phyloP scores from a whole-genome alignment of 2,797 vertebrate species.

The Euphonia xanthogaster region DNA sequence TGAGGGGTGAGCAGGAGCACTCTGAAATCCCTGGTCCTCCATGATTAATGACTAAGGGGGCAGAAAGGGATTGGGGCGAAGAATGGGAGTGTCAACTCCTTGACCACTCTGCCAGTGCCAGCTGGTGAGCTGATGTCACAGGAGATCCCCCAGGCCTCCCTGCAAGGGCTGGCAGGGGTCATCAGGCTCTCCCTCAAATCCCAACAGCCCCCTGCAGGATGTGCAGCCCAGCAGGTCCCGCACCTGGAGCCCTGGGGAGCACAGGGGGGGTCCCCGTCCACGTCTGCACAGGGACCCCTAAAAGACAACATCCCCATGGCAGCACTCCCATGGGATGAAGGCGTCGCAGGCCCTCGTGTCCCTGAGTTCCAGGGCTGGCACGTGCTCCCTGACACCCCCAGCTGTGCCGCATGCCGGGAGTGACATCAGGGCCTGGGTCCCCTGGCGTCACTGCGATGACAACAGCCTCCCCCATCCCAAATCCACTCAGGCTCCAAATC shows the following conservation, averaged over 20 bases:
- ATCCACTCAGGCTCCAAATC: background rate
- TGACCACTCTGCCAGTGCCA: background rate
- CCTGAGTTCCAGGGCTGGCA: background rate
- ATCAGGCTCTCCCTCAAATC: background rate
- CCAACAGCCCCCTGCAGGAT: background rate
- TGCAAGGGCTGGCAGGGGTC: background rate
- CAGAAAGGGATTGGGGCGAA: background rate
- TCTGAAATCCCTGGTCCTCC: background rate
- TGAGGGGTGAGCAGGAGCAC: background rate
- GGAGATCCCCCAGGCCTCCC: background rate
- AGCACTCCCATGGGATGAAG: background rate
- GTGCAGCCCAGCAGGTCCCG: background rate
- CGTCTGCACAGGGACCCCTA: background rate
- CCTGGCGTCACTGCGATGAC: background rate
- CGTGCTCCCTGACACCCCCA: background rate
- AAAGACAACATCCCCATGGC: background rate
- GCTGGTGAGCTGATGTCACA: fast-evolving
- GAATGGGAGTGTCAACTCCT: background rate
- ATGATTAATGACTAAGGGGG: background rate
- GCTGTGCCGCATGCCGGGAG: background rate
- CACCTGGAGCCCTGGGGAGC: background rate
- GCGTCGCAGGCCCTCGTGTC: background rate
- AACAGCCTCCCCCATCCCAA: background rate
- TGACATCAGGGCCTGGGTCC: background rate
- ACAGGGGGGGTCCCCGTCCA: background rate